phyloP scores from a whole-genome alignment of 2,797 vertebrate species.

The Typhlichthys subterraneus region DNA sequence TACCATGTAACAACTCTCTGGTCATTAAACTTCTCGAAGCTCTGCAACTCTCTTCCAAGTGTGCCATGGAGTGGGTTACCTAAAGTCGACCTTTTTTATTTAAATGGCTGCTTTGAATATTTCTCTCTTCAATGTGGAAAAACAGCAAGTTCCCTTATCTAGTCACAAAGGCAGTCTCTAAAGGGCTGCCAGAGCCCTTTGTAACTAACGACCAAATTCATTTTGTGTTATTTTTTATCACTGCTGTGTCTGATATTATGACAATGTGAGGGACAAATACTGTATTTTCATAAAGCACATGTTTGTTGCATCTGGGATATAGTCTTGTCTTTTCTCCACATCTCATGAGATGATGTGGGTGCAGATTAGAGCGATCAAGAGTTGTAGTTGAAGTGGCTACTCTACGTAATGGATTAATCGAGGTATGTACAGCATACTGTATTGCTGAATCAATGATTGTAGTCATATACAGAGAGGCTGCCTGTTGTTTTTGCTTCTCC shows the following conservation, averaged over 20 bases:
- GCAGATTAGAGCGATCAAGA: constrained; percentile 18
- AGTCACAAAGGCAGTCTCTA: not conserved
- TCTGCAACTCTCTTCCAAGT: constrained; percentile 56
- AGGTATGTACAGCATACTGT: too few relatives aligned
- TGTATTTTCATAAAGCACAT: constrained; percentile 31
- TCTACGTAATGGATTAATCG: not conserved
- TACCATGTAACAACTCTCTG: constrained; percentile 56
- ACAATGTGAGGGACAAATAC: constrained; percentile 15
- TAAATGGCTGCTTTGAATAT: constrained; percentile 49
- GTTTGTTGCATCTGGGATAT: constrained; percentile 19
- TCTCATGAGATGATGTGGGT: constrained; percentile 16
- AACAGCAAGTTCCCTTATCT: constrained; percentile 36
- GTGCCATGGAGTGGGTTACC: constrained; percentile 59
- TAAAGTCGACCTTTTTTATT: constrained; percentile 57
- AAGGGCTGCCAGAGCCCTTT: not conserved
- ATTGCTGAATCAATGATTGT: too few relatives aligned
- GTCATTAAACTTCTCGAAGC: constrained; percentile 67
- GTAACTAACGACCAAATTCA: not conserved
- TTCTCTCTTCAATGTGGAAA: constrained; percentile 42
- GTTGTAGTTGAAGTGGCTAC: constrained; percentile 22
- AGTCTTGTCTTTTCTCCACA: constrained; percentile 14
- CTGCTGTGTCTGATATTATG: not conserved
- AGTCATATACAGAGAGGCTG: constrained; percentile 32
- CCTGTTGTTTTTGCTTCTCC: constrained; percentile 52
- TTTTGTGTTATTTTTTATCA: not conserved